Evolutionary conservation across 1,140 invertebrate genomes (phyloP).

Genomic region (Trigoniulus corallinus): DNA sequence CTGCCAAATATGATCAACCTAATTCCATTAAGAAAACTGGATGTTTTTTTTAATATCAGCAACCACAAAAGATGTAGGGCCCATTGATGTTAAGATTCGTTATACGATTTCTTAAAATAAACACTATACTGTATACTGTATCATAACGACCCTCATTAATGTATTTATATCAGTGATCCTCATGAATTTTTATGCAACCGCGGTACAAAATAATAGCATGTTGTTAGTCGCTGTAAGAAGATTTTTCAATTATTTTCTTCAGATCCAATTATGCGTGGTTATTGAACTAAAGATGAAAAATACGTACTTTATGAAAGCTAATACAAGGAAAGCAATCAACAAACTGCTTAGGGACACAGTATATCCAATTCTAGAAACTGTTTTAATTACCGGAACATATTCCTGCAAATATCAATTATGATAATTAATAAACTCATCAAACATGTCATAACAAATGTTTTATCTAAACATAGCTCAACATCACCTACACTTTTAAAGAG

Average conservation of each 20-base stretch:
- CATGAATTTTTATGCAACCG: background rate
- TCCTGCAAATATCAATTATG: conserved; percentile 24
- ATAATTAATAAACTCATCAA: background rate
- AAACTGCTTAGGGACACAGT: conserved; percentile 45
- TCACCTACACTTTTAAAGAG: no score
- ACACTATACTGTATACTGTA: background rate
- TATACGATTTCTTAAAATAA: no score
- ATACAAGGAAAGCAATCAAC: conserved; percentile 42
- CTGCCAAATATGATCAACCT: no score
- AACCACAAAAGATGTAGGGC: no score
- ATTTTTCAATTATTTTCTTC: background rate
- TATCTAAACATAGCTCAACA: background rate
- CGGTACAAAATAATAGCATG: background rate
- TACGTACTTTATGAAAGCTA: conserved; percentile 49
- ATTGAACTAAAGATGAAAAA: no score
- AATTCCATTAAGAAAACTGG: no score
- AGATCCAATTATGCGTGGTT: no score
- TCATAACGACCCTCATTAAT: background rate
- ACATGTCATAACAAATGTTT: background rate
- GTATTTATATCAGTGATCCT: background rate
- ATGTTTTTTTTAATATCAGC: no score
- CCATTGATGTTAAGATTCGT: no score
- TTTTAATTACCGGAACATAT: conserved; percentile 40
- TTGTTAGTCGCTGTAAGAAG: background rate
- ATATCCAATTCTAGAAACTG: conserved; percentile 49